Conservation (phyloP, 1,140 invertebrate species). For the Dreissena rostriformis region DNA sequence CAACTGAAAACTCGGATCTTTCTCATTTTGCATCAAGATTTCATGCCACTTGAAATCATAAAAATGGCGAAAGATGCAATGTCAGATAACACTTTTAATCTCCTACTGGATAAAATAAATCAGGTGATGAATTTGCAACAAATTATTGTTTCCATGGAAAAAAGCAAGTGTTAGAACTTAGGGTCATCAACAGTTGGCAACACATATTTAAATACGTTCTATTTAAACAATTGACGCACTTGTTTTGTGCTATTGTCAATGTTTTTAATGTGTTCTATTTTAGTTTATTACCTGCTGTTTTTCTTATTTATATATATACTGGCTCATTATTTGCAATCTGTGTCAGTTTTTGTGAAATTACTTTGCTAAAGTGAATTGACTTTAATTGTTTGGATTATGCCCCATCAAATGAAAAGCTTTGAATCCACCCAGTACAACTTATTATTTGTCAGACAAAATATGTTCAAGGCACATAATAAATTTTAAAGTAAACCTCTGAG, state of each 20-base stretch:
- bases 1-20: not conserved
- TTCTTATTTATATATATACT: not conserved
- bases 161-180: not conserved
- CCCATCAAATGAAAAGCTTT: no score
- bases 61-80: conserved; percentile 67
- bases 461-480: no score
- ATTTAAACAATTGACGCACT: not conserved
- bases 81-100: conserved; percentile 52
- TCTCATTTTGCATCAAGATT: not conserved
- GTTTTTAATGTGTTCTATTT: not conserved
- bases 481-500: no score
- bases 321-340: no score
- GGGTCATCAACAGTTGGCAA: not conserved
- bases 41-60: conserved; percentile 15
- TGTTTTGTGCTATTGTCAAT: not conserved
- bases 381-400: no score
- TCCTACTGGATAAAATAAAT: conserved; percentile 62
- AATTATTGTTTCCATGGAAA: conserved; percentile 51
- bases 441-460: no score
- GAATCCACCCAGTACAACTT: no score
- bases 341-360: no score
- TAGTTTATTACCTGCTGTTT: conserved; percentile 11
- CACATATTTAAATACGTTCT: no score
- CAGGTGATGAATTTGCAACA: conserved; percentile 55
- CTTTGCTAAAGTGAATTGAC: no score